Conservation (phyloP, 2,113 vertebrate species). For the Philantomba maxwellii region DNA sequence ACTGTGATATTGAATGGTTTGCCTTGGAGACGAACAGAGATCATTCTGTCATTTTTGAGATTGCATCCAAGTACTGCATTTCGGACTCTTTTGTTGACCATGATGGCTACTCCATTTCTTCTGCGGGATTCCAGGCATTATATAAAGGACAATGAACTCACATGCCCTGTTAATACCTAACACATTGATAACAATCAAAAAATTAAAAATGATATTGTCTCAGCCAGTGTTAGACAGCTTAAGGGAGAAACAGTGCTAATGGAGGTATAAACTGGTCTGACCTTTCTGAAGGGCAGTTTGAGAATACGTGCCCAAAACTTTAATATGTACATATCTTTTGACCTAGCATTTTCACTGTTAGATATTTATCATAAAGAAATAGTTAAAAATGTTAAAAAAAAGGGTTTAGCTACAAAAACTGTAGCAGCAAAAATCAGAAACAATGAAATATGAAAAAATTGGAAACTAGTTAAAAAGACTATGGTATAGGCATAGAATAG, state of each 20-base stretch:
- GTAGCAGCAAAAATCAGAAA: constrained; percentile 17
- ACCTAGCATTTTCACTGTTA: not conserved
- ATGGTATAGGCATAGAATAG: not conserved
- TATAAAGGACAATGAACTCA: constrained; percentile 6
- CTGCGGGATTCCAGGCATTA: too few species aligned
- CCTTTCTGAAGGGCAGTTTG: constrained; percentile 12
- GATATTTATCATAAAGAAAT: constrained; percentile 23
- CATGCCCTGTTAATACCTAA: not conserved
- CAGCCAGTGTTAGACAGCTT: not conserved
- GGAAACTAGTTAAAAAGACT: constrained; percentile 21
- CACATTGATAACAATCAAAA: not conserved
- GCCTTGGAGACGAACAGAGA: too few species aligned
- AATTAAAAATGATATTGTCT: not conserved
- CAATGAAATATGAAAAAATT: not conserved
- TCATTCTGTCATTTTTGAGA: too few species aligned
- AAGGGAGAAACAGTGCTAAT: not conserved
- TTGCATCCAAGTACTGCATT: too few species aligned
- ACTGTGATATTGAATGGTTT: too few species aligned
- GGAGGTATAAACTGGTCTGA: not conserved
- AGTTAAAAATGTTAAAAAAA: not conserved
- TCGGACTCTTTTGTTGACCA: too few species aligned
- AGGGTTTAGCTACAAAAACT: constrained; percentile 15
- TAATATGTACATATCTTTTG: constrained; percentile 9
- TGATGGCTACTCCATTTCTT: too few species aligned
- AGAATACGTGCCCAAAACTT: not conserved